Conservation (phyloP, 2,888 invertebrate species). For the Archips crataeganus region DNA sequence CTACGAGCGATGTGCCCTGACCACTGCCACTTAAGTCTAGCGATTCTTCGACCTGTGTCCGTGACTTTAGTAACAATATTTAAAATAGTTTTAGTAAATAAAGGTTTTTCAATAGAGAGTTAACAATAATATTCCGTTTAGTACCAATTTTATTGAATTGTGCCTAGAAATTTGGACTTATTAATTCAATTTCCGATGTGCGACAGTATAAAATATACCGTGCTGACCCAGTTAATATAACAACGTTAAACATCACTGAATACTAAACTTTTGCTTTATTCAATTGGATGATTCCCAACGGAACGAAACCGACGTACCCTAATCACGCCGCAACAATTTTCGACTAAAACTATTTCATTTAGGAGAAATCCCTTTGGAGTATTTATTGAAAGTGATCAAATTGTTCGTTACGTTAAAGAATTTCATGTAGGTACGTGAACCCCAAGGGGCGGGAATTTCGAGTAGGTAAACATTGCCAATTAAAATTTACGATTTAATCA, state of each 20-base stretch:
- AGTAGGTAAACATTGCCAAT: neutral
- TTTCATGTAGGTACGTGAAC: slow-evolving; percentile 1
- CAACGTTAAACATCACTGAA: slow-evolving; percentile 17
- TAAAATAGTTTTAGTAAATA: neutral
- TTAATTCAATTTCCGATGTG: slow-evolving; percentile 6
- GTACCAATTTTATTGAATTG: neutral
- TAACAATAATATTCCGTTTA: neutral
- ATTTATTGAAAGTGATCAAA: slow-evolving; percentile 38
- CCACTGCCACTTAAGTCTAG: too few relatives aligned
- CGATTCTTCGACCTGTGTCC: too few relatives aligned
- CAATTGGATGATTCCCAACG: slow-evolving; percentile 34
- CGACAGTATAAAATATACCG: neutral
- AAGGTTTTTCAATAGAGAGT: too few relatives aligned
- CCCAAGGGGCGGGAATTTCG: neutral
- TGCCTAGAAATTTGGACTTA: neutral
- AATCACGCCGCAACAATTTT: slow-evolving; percentile 40
- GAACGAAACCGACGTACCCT: slow-evolving; percentile 32
- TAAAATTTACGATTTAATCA: neutral
- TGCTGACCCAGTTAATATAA: slow-evolving; percentile 4
- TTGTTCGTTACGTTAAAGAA: slow-evolving; percentile 13
- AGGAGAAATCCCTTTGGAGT: slow-evolving; percentile 30
- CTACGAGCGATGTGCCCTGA: too few relatives aligned
- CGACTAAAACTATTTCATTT: slow-evolving; percentile 41
- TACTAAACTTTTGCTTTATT: slow-evolving; percentile 35
- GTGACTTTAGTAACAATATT: neutral